Base-by-base conservation (phyloP, 2,113 vertebrate species). In the Chaetodon auriga region DNA sequence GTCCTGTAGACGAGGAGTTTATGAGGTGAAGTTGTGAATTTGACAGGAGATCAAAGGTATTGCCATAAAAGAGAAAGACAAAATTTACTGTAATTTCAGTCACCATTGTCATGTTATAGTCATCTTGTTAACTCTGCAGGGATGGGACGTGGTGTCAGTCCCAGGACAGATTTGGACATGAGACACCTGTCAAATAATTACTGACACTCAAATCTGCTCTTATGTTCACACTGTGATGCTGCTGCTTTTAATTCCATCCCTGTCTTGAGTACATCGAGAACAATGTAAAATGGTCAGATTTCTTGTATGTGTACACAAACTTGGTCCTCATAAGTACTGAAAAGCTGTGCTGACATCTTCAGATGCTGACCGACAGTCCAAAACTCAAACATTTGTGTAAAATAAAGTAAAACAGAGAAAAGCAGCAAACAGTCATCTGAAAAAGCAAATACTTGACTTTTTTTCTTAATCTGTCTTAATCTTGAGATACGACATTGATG, bases 41-140 rank as follows among this genome's bases (percentile, higher is more conserved):
- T 80, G 16, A 70, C 13, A 70, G 45, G 23, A 46, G 60, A 60
- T 63, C 78, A 75, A 65, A 64, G 57, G 57, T 64, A 12, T 45
- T 53, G 13, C 30, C 3, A 38, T 82, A 60, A 19, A 66, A 51
- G 12, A 11, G 2, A 19, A 14, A 36, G 35, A 5, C 15, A 5
- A 58, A 25, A 25, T 57, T 5, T 0, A 46, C 45, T 18, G 19
- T 7, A 21, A 21, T 23, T 55, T 57, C 7, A 71, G 36, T 8
- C 21, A 25, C 3, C 8, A 46, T n/a, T 8, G 12, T 2, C 14
- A 18, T 36, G 5, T 36, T 19, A 18, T 61, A 36, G 30, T 57
- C n/a, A 25, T 25, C 12, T 57, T 30, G 15, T 30, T 5, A 57
- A 36, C 15, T 4, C 36, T 61, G 30, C 58, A 60, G 7, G 58